Percentiles rank a stretch among this genome's conserved stretches.
phyloP scores from a whole-genome alignment of 2,888 invertebrate species.

The Ophion costatus region DNA sequence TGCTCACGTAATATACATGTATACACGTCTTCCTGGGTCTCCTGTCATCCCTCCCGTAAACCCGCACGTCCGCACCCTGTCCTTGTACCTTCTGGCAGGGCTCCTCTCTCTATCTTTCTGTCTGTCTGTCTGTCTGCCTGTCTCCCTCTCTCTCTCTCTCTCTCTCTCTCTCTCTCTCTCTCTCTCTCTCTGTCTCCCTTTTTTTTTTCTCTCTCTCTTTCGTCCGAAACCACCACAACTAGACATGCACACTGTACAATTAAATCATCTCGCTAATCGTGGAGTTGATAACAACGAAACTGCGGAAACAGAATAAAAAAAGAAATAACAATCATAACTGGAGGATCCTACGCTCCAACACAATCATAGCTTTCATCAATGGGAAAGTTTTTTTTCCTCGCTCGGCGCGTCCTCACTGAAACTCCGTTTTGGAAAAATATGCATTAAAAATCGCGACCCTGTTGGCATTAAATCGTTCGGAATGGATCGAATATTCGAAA shows the following conservation, averaged over 20 bases:
- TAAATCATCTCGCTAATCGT: slow-evolving; percentile 80
- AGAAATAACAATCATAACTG: slow-evolving; percentile 35
- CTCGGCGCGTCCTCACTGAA: not conserved
- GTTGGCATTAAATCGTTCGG: not conserved
- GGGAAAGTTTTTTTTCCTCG: not conserved
- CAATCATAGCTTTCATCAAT: not conserved
- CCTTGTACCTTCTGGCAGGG: slow-evolving; percentile 56
- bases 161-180: slow-evolving; percentile 46
- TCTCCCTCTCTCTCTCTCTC: slow-evolving; percentile 61
- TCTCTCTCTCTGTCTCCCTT: slow-evolving; percentile 65
- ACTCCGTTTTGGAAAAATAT: not conserved
- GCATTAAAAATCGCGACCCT: not conserved
- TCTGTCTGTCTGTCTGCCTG: slow-evolving; percentile 62
- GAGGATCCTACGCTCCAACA: slow-evolving; percentile 34
- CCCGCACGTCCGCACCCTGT: slow-evolving; percentile 72
- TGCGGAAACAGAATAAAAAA: slow-evolving; percentile 37
- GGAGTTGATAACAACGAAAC: slow-evolving; percentile 68
- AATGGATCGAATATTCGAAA: not conserved
- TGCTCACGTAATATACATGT: slow-evolving; percentile 14
- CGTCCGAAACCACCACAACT: slow-evolving; percentile 56
- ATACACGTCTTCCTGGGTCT: slow-evolving; percentile 61
- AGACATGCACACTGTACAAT: slow-evolving; percentile 74
- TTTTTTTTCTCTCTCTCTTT: slow-evolving; percentile 56
- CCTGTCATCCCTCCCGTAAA: slow-evolving; percentile 76
- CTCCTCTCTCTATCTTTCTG: slow-evolving; percentile 52